Conservation (phyloP, 2,888 invertebrate species). For the Agrochola circellaris region DNA sequence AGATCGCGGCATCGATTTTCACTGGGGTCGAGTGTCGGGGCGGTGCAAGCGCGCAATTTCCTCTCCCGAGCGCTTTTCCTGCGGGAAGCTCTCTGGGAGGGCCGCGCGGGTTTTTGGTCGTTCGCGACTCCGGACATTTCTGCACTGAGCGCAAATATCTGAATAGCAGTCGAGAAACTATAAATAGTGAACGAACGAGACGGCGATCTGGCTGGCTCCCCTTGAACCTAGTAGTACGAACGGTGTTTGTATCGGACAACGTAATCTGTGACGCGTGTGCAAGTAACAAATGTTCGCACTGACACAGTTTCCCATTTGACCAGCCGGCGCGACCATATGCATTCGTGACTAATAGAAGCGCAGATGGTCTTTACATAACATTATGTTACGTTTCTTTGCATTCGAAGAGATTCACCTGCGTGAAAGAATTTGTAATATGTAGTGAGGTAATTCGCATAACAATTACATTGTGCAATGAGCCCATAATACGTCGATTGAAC, state of each 20-base stretch:
- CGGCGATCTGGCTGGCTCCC: constrained; percentile 88
- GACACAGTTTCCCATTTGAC: constrained; percentile 89
- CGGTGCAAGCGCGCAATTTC: constrained; percentile 69
- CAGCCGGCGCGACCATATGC: constrained; percentile 86
- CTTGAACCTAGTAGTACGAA: constrained; percentile 88
- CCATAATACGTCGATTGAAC: constrained; percentile 29
- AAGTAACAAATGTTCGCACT: constrained; percentile 85
- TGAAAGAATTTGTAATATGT: constrained; percentile 58
- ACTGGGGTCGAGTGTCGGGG: constrained; percentile 64
- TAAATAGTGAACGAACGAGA: constrained; percentile 89
- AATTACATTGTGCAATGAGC: constrained; percentile 39
- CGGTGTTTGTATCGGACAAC: constrained; percentile 79
- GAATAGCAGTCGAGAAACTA: constrained; percentile 89
- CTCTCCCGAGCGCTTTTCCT: constrained; percentile 74
- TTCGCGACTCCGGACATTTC: constrained; percentile 88
- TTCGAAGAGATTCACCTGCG: constrained; percentile 70
- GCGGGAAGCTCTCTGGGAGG: constrained; percentile 77
- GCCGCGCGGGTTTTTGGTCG: constrained; percentile 80
- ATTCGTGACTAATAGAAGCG: constrained; percentile 79
- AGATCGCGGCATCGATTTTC: constrained; percentile 67
- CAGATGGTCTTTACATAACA: constrained; percentile 80
- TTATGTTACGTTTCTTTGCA: constrained; percentile 69
- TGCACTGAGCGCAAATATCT: constrained; percentile 88
- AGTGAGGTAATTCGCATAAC: constrained; percentile 50
- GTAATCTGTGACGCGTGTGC: constrained; percentile 85